phyloP scores from a whole-genome alignment of 2,113 vertebrate genomes.

The Synodontis membranacea region DNA sequence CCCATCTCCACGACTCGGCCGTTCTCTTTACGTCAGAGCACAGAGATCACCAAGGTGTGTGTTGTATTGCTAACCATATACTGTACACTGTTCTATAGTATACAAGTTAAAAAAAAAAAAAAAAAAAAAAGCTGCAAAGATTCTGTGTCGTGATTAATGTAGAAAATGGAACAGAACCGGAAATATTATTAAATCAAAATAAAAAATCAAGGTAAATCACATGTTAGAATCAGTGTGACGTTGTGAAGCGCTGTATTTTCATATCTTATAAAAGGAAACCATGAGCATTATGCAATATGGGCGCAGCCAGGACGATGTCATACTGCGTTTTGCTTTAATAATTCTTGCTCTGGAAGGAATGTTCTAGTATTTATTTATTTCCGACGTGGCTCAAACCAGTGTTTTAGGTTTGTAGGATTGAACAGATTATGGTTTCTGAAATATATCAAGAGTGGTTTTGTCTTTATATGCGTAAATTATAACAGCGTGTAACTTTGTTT shows the following conservation, averaged over 20 bases:
- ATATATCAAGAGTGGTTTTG: not conserved
- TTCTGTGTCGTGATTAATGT: not conserved
- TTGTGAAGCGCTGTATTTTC: not conserved
- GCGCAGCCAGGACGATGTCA: not conserved
- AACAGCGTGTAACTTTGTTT: not conserved
- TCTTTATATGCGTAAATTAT: not conserved
- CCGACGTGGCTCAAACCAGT: not conserved
- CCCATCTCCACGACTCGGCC: slow-evolving; percentile 68
- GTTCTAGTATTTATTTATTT: not conserved
- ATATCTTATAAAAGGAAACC: not conserved
- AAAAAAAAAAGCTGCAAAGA: too few species aligned
- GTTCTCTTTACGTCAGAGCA: slow-evolving; percentile 65
- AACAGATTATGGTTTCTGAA: not conserved
- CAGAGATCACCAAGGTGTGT: slow-evolving; percentile 45
- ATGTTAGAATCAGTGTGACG: not conserved
- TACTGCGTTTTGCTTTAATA: not conserved
- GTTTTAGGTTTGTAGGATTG: not conserved
- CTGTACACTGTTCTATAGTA: not conserved
- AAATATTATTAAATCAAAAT: not conserved
- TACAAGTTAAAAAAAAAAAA: not conserved
- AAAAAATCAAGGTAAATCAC: not conserved
- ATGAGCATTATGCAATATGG: not conserved
- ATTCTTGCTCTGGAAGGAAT: not conserved
- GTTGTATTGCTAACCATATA: too few species aligned
- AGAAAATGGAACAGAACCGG: not conserved